These are phyloP conservation scores for Cecropterus lyciades DNA, from an alignment of 1,140 invertebrate genomes.

Conservation along the genomic window DNA sequence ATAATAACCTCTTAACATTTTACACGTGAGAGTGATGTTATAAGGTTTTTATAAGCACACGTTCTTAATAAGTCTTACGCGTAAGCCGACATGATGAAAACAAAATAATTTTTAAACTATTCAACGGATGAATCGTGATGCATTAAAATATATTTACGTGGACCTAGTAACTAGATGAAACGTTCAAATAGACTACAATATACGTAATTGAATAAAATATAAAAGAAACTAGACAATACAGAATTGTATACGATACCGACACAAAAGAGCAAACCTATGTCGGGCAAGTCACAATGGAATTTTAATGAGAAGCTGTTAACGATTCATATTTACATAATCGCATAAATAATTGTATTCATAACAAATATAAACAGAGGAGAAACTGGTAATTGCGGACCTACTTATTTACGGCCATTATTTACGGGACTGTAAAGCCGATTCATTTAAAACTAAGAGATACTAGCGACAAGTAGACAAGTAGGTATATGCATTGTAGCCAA, in stretches of 20 bases:
- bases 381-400: slow-evolving; percentile 17
- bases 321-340: slow-evolving; percentile 73
- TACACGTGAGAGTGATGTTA: background rate
- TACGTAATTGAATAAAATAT: slow-evolving; percentile 45
- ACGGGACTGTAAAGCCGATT: background rate
- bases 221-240: slow-evolving; percentile 44
- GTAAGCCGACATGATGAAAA: too few species aligned
- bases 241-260: slow-evolving; percentile 63
- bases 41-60: background rate
- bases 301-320: slow-evolving; percentile 74
- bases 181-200: slow-evolving; percentile 26
- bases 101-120: too few species aligned
- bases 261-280: slow-evolving; percentile 62
- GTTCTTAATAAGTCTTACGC: too few species aligned
- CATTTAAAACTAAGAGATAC: background rate
- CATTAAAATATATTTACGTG: too few species aligned
- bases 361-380: slow-evolving; percentile 58
- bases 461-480: too few species aligned
- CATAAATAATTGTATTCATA: slow-evolving; percentile 70
- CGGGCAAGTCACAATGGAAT: slow-evolving; percentile 69
- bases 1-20: slow-evolving; percentile 31
- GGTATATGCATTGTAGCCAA: background rate
- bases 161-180: background rate
- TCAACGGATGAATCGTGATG: too few species aligned
- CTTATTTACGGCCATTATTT: background rate